phyloP scores from a whole-genome alignment of 2,113 vertebrate species.

The Bagarius yarrelli region DNA sequence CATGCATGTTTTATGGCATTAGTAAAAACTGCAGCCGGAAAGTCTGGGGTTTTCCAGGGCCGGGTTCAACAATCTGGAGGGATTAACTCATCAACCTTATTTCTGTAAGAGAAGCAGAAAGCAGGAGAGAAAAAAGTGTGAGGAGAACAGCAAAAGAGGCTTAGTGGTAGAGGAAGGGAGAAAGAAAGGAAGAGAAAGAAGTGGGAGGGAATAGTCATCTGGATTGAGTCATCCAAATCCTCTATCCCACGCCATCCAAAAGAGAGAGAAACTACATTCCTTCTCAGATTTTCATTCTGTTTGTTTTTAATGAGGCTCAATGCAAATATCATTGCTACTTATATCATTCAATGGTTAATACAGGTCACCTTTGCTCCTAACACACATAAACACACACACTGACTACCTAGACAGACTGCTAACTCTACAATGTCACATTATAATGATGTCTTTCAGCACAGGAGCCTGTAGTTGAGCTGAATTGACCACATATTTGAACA shows the following conservation, averaged over 20 bases:
- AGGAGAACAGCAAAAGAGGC: neutral
- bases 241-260: constrained; percentile 42
- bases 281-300: constrained; percentile 29
- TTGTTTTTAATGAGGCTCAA: constrained; percentile 20
- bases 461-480: constrained; percentile 21
- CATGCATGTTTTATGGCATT: constrained; percentile 15
- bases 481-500: constrained; percentile 29
- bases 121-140: constrained; percentile 22
- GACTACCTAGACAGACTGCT: constrained; percentile 8
- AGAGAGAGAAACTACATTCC: constrained; percentile 30
- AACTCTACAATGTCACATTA: neutral
- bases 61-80: constrained; percentile 53
- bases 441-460: constrained; percentile 9
- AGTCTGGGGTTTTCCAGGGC: constrained; percentile 72
- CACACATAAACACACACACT: constrained; percentile 14
- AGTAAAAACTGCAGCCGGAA: constrained; percentile 52
- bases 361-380: neutral
- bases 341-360: neutral
- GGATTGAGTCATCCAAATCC: constrained; percentile 39
- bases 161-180: neutral
- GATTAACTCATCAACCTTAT: constrained; percentile 56
- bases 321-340: constrained; percentile 20
- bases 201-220: constrained; percentile 1
- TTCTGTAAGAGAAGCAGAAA: constrained; percentile 28
- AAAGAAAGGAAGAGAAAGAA: neutral